Evolutionary conservation across 2,113 vertebrate species (phyloP).

Genomic region (Microcebus lehilahytsara): DNA sequence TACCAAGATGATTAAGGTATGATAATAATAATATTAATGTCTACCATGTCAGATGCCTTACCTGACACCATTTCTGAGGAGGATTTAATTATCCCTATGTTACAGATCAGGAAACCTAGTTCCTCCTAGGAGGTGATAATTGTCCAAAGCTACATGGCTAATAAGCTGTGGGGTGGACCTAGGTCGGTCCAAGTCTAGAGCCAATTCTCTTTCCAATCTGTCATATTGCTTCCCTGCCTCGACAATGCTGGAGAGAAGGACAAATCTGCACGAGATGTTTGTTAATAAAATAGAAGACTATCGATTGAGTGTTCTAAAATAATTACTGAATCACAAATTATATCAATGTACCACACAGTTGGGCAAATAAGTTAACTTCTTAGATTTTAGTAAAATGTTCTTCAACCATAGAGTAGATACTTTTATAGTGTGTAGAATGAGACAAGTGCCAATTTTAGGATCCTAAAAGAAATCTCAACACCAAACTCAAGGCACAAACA

Average conservation of each 20-base stretch:
- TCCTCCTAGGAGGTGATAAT: background rate
- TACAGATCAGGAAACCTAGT: background rate
- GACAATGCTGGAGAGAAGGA: background rate
- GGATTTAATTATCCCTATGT: background rate
- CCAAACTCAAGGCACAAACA: background rate
- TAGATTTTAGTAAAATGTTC: constrained; percentile 8
- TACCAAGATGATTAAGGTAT: background rate
- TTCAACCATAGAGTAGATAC: background rate
- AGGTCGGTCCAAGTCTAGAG: background rate
- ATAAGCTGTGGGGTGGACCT: background rate
- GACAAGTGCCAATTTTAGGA: background rate
- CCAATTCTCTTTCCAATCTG: background rate
- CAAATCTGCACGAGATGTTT: background rate
- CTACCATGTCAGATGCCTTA: background rate
- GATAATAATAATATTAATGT: background rate
- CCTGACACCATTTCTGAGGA: background rate
- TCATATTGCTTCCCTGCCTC: background rate
- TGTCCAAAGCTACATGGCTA: too few relatives aligned
- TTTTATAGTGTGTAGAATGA: background rate
- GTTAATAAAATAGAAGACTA: background rate
- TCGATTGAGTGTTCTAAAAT: background rate
- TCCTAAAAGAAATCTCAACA: background rate
- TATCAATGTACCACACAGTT: background rate
- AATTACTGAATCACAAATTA: background rate
- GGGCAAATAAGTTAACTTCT: background rate